Conservation (phyloP, 1,140 invertebrate species). For the Littorina saxatilis region DNA sequence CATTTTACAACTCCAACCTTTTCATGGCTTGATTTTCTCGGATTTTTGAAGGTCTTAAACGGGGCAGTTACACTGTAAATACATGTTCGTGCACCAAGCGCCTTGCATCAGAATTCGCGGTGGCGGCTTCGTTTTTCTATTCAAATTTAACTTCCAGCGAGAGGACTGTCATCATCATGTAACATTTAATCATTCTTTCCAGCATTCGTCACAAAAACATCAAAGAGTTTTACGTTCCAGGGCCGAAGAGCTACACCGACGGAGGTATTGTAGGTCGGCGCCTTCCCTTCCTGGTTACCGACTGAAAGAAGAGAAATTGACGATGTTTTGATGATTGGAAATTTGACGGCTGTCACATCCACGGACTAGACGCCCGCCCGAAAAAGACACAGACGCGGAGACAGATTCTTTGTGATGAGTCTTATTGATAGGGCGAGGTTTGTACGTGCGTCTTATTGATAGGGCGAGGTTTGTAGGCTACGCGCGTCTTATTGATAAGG, state of each 20-base stretch:
- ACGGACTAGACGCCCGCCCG: not conserved
- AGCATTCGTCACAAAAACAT: not conserved
- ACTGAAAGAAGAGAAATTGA: too few species aligned
- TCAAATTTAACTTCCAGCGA: too few species aligned
- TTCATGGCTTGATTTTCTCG: too few species aligned
- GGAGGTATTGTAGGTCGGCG: not conserved
- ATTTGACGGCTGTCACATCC: conserved; percentile 1
- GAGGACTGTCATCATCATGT: too few species aligned
- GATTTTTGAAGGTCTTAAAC: too few species aligned
- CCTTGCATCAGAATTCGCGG: too few species aligned
- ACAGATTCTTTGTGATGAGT: not conserved
- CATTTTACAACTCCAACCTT: not conserved
- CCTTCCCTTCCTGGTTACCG: not conserved
- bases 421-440: not conserved
- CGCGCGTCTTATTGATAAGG: not conserved
- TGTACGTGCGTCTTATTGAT: not conserved
- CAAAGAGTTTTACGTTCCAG: not conserved
- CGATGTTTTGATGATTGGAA: not conserved
- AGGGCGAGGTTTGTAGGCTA: not conserved
- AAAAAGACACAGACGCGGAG: not conserved
- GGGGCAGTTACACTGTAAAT: too few species aligned
- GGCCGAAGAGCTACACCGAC: not conserved
- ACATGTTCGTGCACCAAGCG: too few species aligned
- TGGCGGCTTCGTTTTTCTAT: too few species aligned
- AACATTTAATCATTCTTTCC: not conserved